Evolutionary conservation across 2,113 vertebrate species (phyloP), one percentile per base, ranked within the genome.

Genomic region (Chionis minor): DNA sequence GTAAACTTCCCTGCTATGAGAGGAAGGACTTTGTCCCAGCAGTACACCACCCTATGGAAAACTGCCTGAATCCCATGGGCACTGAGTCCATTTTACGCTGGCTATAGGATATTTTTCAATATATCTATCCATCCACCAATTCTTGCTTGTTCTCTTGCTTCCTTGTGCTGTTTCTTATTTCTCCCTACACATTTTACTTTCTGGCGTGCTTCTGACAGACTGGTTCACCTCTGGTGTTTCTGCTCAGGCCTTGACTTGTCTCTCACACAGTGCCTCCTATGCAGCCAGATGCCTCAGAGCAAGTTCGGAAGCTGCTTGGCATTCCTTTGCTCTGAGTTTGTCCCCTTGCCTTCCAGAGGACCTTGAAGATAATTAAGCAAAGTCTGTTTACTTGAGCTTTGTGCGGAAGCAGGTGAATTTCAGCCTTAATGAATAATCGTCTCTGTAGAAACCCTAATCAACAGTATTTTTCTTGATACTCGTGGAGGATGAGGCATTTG

Each of bases 381-480:
- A 63, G 59, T 58, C 79, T 86, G 35, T 88, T 96, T 88, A 28
- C 51, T 95, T 15, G 2, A 85, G 67, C 72, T 86, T 90, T 83
- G 59, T 88, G 67, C 0, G 0, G 71, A 77, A 95, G 47, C 20
- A 63, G 70, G 51, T 82, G 88, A 88, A 94, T 91, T 94, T 94
- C 77, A 91, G 65, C 66, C 12, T 49, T 95, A 78, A 79, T 69
- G 86, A 94, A 63, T 84, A 71, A 89, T 90, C 51, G 24, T 65
- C 83, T 70, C 52, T 62, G 74, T 91, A 80, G 91, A 95, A 92
- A 95, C 77, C 83, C 81, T 94, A 79, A 96, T 89, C 86, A 96
- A 94, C 66, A 70, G 75, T 51, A 14, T 92, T 96, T 91, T 93
- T 92, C 52, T 72, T 86, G 72, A 14, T 78, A 3, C 42, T 90